Percentiles rank a stretch among this genome's conserved stretches.
Evolutionary conservation across 2,113 vertebrate genomes (phyloP).

Genomic region (Salvelinus fontinalis): DNA sequence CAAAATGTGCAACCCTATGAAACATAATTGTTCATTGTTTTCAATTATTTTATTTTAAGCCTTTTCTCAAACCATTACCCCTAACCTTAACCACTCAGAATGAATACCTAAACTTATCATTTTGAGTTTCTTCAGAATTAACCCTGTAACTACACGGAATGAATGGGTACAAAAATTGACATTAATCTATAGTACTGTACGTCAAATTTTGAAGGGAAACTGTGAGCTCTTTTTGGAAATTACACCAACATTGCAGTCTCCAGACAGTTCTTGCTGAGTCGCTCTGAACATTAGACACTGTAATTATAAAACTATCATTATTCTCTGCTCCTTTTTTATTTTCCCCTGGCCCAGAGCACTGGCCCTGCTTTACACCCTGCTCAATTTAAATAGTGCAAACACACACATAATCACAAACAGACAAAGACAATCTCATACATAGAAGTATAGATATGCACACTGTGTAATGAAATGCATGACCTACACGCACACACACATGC

Average conservation of each 20-base stretch:
- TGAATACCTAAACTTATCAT: no score
- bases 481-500: slow-evolving; percentile 10
- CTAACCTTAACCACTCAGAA: no score
- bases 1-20: no score
- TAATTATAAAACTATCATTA: slow-evolving; percentile 77
- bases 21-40: no score
- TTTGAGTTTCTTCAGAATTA: no score
- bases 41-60: no score
- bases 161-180: no score
- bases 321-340: slow-evolving; percentile 48
- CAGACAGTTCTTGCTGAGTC: slow-evolving; percentile 57
- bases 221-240: neutral
- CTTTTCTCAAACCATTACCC: no score
- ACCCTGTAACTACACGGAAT: no score
- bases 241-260: slow-evolving; percentile 53
- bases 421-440: slow-evolving; percentile 5
- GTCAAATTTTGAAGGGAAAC: neutral
- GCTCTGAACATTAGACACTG: slow-evolving; percentile 52
- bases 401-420: slow-evolving; percentile 15
- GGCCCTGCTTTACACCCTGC: neutral
- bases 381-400: neutral
- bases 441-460: neutral
- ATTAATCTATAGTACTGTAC: neutral
- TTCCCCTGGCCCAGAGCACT: slow-evolving; percentile 34
- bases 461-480: neutral